These are phyloP conservation scores for Laothoe populi DNA, from an alignment of 2,888 invertebrate species.

Conservation along the genomic window DNA sequence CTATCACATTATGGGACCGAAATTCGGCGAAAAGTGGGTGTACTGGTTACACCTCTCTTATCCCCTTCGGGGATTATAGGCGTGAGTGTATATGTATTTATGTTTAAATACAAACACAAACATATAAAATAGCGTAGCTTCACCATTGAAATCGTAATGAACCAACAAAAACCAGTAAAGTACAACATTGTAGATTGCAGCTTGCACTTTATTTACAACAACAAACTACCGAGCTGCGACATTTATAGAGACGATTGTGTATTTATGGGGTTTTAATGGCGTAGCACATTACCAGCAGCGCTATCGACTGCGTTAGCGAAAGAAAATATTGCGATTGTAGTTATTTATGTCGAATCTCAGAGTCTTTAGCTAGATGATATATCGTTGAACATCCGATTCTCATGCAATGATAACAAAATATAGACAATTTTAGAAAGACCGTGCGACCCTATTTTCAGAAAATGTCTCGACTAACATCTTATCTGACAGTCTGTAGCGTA, in stretches of 20 bases:
- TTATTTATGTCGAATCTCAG: constrained; percentile 58
- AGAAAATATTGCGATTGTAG: constrained; percentile 73
- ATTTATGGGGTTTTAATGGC: constrained; percentile 82
- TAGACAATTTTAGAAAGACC: background rate
- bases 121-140: background rate
- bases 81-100: no score
- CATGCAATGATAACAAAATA: background rate
- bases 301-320: constrained; percentile 55
- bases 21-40: no score
- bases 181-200: constrained; percentile 48
- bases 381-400: background rate
- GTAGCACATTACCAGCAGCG: constrained; percentile 69
- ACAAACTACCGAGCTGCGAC: constrained; percentile 41
- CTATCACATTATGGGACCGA: no score
- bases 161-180: constrained; percentile 39
- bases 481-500: no score
- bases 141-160: constrained; percentile 34
- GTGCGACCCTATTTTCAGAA: no score
- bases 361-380: background rate
- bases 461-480: no score
- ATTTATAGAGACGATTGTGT: constrained; percentile 76
- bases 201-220: constrained; percentile 36
- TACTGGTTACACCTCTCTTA: no score
- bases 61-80: no score
- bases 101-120: background rate